Conservation (phyloP, 2,888 invertebrate species). For the Agonopterix arenella region DNA sequence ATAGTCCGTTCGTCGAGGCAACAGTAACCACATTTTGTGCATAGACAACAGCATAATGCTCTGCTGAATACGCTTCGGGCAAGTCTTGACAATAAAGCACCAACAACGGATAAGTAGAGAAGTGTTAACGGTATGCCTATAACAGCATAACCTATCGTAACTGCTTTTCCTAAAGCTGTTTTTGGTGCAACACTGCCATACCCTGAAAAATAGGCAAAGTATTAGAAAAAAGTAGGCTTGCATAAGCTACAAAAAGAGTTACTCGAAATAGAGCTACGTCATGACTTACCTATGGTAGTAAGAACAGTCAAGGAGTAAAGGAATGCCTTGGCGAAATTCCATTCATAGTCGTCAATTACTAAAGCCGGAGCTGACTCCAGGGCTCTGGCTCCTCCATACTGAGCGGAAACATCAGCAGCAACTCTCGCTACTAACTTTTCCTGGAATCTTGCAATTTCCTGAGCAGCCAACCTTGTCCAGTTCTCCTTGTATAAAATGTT, state of each 20-base stretch:
- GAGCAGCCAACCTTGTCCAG: conserved; percentile 89
- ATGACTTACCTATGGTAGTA: conserved; percentile 88
- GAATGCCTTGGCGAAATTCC: conserved; percentile 94
- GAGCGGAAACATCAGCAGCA: conserved; percentile 83
- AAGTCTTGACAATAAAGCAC: conserved; percentile 88
- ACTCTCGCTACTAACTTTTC: conserved; percentile 87
- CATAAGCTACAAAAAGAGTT: background rate
- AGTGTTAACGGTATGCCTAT: conserved; percentile 92
- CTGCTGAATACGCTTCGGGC: conserved; percentile 89
- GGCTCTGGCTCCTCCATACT: conserved; percentile 61
- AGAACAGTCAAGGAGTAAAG: conserved; percentile 95
- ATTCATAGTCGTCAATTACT: conserved; percentile 81
- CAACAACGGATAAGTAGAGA: conserved; percentile 91
- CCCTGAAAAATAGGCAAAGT: conserved; percentile 75
- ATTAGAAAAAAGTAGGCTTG: background rate
- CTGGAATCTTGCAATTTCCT: conserved; percentile 84
- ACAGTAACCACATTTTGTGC: conserved; percentile 92
- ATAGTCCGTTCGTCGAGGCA: conserved; percentile 90
- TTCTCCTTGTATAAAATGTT: conserved; percentile 93
- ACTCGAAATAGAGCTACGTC: background rate
- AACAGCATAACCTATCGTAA: conserved; percentile 92
- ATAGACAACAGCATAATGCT: conserved; percentile 89
- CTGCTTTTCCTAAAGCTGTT: conserved; percentile 92
- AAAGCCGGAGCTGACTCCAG: conserved; percentile 62
- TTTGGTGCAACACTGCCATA: conserved; percentile 95